These are phyloP conservation scores for Embiotoca jacksoni DNA, from an alignment of 2,113 vertebrate genomes.

Conservation along the genomic window DNA sequence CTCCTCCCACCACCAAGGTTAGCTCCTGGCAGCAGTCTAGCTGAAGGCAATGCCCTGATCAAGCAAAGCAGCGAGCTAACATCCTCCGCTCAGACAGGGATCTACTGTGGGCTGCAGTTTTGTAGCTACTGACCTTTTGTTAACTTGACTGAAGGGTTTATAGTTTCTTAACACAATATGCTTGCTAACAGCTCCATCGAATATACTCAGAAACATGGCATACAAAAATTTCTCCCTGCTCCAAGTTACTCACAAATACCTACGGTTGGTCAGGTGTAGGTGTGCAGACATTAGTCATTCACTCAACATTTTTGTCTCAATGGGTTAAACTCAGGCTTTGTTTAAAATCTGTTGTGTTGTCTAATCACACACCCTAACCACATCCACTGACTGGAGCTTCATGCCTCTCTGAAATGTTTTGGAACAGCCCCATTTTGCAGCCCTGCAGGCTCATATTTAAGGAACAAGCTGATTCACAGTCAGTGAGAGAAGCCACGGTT, in stretches of 20 bases:
- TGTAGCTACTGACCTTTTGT: conserved; percentile 61
- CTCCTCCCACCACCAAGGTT: conserved; percentile 72
- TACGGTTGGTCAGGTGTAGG: conserved; percentile 31
- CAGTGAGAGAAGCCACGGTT: conserved; percentile 10
- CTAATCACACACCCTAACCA: conserved; percentile 5
- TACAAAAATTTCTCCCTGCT: conserved; percentile 14
- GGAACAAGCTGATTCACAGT: conserved; percentile 20
- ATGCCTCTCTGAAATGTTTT: not conserved
- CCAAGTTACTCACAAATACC: conserved; percentile 11
- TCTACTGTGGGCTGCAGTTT: conserved; percentile 42
- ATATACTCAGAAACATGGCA: conserved; percentile 9
- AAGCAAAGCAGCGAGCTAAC: conserved; percentile 54
- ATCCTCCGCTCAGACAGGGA: conserved; percentile 44
- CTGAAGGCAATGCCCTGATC: conserved; percentile 77
- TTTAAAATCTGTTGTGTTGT: conserved; percentile 9
- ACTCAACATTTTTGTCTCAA: conserved; percentile 8
- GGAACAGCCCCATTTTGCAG: not conserved
- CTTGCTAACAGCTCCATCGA: conserved; percentile 42
- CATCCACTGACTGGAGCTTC: not conserved
- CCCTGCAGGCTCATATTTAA: conserved; percentile 2
- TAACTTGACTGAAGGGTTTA: conserved; percentile 60
- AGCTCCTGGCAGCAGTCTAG: conserved; percentile 64
- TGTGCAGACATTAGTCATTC: conserved; percentile 46
- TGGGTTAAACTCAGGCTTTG: conserved; percentile 21
- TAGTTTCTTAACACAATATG: conserved; percentile 42